phyloP scores from a whole-genome alignment of 2,113 vertebrate genomes.

The Laticauda colubrina region DNA sequence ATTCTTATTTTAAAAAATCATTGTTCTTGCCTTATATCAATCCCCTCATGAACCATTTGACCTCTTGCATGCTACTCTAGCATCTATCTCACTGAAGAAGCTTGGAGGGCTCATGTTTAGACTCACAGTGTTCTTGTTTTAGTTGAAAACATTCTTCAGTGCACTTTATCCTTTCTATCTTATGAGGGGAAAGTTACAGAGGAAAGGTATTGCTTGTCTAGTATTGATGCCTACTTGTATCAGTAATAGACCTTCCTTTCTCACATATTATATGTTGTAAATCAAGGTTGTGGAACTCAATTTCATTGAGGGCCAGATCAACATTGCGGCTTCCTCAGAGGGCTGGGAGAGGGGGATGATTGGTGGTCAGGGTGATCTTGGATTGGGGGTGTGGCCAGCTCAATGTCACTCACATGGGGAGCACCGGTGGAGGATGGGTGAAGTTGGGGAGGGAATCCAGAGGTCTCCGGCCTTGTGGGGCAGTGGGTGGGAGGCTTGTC shows the following conservation, averaged over 20 bases:
- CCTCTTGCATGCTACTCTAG: background rate
- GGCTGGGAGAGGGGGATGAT: too few species aligned
- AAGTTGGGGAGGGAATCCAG: too few species aligned
- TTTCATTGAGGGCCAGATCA: too few species aligned
- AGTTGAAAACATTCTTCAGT: conserved; percentile 23
- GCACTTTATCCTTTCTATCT: conserved; percentile 6
- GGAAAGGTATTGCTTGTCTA: background rate
- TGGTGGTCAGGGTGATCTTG: too few species aligned
- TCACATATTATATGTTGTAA: too few species aligned
- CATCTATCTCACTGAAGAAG: background rate
- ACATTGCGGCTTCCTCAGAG: too few species aligned
- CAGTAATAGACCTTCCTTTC: background rate
- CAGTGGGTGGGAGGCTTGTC: too few species aligned
- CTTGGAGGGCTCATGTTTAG: background rate
- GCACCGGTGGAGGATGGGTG: too few species aligned
- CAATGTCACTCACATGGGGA: too few species aligned
- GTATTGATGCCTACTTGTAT: background rate
- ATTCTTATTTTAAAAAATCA: conserved; percentile 5
- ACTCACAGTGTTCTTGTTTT: conserved; percentile 18
- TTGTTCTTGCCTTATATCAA: background rate
- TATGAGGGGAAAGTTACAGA: background rate
- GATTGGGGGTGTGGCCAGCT: too few species aligned
- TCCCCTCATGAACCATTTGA: background rate
- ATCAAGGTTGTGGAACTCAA: too few species aligned
- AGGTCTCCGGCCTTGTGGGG: too few species aligned